Conservation (phyloP, 2,797 vertebrate species). For the Linurgus olivaceus region DNA sequence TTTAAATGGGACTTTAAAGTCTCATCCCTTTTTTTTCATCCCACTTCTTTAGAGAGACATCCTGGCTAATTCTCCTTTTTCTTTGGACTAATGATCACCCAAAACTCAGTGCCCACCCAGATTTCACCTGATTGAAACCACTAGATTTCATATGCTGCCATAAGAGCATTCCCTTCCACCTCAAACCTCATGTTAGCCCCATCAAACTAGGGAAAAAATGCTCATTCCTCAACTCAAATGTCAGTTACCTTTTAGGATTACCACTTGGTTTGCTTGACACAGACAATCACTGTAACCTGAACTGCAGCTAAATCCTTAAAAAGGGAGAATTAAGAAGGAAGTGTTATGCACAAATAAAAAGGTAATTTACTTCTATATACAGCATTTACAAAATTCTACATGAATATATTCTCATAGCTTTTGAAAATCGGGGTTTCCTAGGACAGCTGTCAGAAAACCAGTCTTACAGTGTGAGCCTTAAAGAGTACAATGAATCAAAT, state of each 20-base stretch:
- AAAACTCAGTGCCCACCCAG: neutral
- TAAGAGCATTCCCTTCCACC: neutral
- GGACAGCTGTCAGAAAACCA: slow-evolving; percentile 38
- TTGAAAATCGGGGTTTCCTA: neutral
- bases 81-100: neutral
- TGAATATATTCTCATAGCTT: neutral
- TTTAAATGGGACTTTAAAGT: neutral
- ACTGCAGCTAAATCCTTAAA: neutral
- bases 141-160: neutral
- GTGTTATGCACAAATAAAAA: neutral
- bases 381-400: neutral
- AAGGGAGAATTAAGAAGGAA: neutral
- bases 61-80: neutral
- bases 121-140: neutral
- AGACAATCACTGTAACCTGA: neutral
- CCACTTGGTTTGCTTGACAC: neutral
- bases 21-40: neutral
- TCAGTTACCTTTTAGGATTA: neutral
- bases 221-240: neutral
- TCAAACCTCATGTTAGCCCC: neutral
- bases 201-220: neutral
- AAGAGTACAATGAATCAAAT: neutral
- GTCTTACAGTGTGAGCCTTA: slow-evolving; percentile 55
- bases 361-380: neutral
- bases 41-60: neutral